phyloP scores from a whole-genome alignment of 2,797 vertebrate species.

The Cephalopachus bancanus region DNA sequence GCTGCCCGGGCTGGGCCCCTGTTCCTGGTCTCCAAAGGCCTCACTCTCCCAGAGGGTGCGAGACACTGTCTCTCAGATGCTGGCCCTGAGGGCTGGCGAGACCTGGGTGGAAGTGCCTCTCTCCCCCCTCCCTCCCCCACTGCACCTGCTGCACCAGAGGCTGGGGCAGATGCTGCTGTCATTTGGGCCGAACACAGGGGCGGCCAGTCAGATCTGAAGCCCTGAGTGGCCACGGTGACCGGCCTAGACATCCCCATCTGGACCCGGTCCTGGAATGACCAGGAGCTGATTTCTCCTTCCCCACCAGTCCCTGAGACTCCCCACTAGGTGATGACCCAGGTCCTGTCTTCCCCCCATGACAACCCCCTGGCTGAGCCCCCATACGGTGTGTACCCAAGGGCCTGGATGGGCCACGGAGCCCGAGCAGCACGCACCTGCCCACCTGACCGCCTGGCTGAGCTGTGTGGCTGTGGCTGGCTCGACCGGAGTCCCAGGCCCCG shows the following conservation, averaged over 20 bases:
- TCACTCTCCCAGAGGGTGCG: not conserved
- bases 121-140: too few species aligned
- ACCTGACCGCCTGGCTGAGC: constrained; percentile 28
- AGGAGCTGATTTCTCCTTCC: too few species aligned
- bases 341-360: not conserved
- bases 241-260: not conserved
- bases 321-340: not conserved
- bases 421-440: constrained; percentile 67
- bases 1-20: not conserved
- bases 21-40: not conserved
- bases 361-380: not conserved
- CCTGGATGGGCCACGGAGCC: not conserved
- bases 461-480: not conserved
- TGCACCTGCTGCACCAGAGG: not conserved
- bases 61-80: not conserved
- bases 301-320: not conserved
- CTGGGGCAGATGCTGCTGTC: not conserved
- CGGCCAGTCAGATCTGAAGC: not conserved
- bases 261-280: too few species aligned
- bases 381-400: constrained; percentile 59
- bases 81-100: too few species aligned
- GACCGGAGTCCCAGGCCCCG: not conserved
- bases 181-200: not conserved
- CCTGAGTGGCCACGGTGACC: too few species aligned
- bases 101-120: not conserved